phyloP scores from a whole-genome alignment of 2,888 invertebrate species.

The Aspidiotus destructor region DNA sequence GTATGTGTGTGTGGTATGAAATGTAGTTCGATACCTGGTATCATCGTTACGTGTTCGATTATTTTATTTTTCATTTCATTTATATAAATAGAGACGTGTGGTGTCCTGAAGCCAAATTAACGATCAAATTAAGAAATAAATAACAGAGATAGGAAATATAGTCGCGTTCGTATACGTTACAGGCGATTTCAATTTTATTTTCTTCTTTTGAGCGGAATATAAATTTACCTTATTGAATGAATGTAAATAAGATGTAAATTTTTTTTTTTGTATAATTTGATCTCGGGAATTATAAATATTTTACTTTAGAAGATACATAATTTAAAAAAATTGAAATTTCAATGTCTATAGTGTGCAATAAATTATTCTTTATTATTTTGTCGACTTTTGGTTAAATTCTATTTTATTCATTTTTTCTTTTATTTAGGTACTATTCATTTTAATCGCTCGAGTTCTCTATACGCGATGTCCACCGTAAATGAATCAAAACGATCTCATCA shows the following conservation, averaged over 20 bases:
- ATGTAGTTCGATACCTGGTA: too few species aligned
- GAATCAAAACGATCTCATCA: too few species aligned
- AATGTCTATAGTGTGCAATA: slow-evolving; percentile 31
- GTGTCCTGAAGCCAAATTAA: slow-evolving; percentile 3
- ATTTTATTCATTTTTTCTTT: too few species aligned
- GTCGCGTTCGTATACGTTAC: background rate
- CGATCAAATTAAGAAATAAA: background rate
- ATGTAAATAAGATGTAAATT: slow-evolving; percentile 8
- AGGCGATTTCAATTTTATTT: background rate
- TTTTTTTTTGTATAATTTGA: slow-evolving; percentile 25
- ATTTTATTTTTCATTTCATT: too few species aligned
- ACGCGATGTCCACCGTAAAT: too few species aligned
- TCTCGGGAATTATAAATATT: slow-evolving; percentile 24
- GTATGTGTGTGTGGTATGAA: too few species aligned
- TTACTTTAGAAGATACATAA: background rate
- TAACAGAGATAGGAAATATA: too few species aligned
- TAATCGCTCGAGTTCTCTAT: too few species aligned
- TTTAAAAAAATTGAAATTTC: slow-evolving; percentile 15
- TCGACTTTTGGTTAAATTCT: background rate
- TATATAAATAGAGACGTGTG: too few species aligned
- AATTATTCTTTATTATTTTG: slow-evolving; percentile 24
- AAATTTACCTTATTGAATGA: background rate
- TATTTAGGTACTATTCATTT: too few species aligned
- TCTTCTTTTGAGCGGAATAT: background rate
- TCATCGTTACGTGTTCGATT: too few species aligned